Evolutionary conservation across 2,888 invertebrate genomes (phyloP), one percentile per base, ranked within the genome.

Genomic region (Alloplasta piceator): DNA sequence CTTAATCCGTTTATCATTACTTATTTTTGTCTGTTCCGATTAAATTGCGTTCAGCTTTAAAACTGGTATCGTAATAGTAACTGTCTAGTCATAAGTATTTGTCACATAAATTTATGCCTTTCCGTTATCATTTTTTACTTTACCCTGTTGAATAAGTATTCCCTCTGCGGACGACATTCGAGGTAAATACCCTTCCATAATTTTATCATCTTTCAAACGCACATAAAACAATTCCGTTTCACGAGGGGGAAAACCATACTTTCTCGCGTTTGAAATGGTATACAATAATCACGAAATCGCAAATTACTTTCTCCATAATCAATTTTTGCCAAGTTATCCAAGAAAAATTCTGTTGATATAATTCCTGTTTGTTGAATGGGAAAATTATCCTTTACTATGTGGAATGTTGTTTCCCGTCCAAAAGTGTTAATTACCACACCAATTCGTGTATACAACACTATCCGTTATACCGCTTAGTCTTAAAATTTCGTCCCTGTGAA

Each of bases 291-390:
- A 14, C 26, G 60, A 6, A 71, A 16, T 26, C 61, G 14, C 6
- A 61, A 41, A 50, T 16, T 16, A 71, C 10, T 41, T 6, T 71
- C 36, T 48, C 61, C 71, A 38, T 71, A 71, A 71, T 71, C 61
- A 38, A 71, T 71, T 50, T 52, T 71, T 14, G 41, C 61, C 5
- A 71, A 36, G 50, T 71, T 71, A 46, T 71, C 61, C 1, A 36
- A 50, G 12, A 71, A 52, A 12, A 43, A 72, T 52, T 55, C 72
- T 3, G 61, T 26, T 1, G 63, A 72, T 38, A 72, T 43, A 63
- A 63, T 71, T n/a, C 61, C 61, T 4, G 26, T 10, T 14, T 71
- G 70, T 16, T 14, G n/a, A 7, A 56, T 71, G 14, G 71, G 71
- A 52, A 71, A 71, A 41, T 26, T n/a, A n/a, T 52, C n/a, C 1